Evolutionary conservation across 1,140 invertebrate species (phyloP).

Genomic region (Lycorma delicatula): DNA sequence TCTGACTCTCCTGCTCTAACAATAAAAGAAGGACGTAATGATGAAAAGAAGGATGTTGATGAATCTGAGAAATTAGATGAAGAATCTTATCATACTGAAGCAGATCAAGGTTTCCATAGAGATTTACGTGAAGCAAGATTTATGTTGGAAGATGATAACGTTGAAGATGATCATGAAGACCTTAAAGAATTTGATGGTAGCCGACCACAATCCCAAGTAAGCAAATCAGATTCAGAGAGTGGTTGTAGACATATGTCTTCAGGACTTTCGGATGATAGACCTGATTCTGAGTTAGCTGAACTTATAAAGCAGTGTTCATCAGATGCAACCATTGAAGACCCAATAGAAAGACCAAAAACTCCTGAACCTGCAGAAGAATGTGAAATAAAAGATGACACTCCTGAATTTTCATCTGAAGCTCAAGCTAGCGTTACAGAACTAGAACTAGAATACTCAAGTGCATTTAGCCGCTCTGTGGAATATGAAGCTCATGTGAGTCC

Average conservation of each 20-base stretch:
- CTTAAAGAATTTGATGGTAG: conserved; percentile 30
- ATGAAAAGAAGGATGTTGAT: conserved; percentile 40
- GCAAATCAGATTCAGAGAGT: conserved; percentile 37
- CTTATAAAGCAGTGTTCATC: conserved; percentile 35
- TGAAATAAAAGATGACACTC: conserved; percentile 37
- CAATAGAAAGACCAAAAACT: conserved; percentile 42
- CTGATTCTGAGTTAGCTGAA: conserved; percentile 39
- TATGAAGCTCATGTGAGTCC: conserved; percentile 31
- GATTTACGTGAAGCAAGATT: conserved; percentile 33
- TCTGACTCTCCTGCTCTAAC: conserved; percentile 33
- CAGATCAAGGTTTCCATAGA: conserved; percentile 37
- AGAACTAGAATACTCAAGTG: conserved; percentile 30
- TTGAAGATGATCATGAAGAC: conserved; percentile 26
- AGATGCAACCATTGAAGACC: conserved; percentile 36
- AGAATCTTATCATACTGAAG: conserved; percentile 37
- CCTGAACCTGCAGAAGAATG: conserved; percentile 41
- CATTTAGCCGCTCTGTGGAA: conserved; percentile 28
- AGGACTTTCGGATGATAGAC: conserved; percentile 37
- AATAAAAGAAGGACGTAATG: conserved; percentile 38
- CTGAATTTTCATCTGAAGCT: conserved; percentile 32
- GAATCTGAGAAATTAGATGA: conserved; percentile 35
- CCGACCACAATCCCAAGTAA: conserved; percentile 35
- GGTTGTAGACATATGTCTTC: conserved; percentile 32
- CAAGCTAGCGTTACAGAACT: conserved; percentile 31
- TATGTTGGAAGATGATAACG: conserved; percentile 26